phyloP scores from a whole-genome alignment of 2,888 invertebrate species.

The Lampropteryx suffumata region DNA sequence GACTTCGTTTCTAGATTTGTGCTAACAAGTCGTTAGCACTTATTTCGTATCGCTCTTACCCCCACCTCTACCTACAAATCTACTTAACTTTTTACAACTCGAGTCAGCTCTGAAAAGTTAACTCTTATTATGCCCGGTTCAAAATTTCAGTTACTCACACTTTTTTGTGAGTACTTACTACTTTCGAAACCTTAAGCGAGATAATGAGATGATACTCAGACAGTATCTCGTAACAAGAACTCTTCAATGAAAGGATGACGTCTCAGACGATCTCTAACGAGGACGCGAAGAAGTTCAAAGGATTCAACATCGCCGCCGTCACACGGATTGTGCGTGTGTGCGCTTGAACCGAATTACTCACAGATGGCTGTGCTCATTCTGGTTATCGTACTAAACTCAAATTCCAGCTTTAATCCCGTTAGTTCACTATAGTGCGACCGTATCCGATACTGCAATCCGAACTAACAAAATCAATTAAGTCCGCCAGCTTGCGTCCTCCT shows the following conservation, averaged over 20 bases:
- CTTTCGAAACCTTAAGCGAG: constrained; percentile 36
- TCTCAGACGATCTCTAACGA: constrained; percentile 49
- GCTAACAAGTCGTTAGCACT: constrained; percentile 27
- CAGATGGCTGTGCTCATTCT: constrained; percentile 54
- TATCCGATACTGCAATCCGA: constrained; percentile 51
- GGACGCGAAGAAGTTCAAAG: constrained; percentile 46
- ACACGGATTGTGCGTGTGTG: constrained; percentile 21
- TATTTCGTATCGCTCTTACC: constrained; percentile 17
- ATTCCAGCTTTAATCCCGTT: constrained; percentile 74
- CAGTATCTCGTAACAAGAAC: constrained; percentile 38
- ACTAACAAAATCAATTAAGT: constrained; percentile 80
- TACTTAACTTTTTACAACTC: constrained; percentile 6
- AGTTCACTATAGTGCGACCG: constrained; percentile 72
- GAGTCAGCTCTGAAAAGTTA: constrained; percentile 5
- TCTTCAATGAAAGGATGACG: constrained; percentile 41
- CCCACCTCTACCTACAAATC: background rate
- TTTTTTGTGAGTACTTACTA: constrained; percentile 6
- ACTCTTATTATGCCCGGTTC: background rate
- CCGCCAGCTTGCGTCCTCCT: constrained; percentile 73
- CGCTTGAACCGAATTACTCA: constrained; percentile 41
- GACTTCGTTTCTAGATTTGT: constrained; percentile 42
- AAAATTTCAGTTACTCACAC: constrained; percentile 4
- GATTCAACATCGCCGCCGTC: constrained; percentile 24
- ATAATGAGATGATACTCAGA: constrained; percentile 48
- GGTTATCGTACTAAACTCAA: constrained; percentile 59